Evolutionary conservation across 2,113 vertebrate species (phyloP).

Genomic region (Arizona elegans): DNA sequence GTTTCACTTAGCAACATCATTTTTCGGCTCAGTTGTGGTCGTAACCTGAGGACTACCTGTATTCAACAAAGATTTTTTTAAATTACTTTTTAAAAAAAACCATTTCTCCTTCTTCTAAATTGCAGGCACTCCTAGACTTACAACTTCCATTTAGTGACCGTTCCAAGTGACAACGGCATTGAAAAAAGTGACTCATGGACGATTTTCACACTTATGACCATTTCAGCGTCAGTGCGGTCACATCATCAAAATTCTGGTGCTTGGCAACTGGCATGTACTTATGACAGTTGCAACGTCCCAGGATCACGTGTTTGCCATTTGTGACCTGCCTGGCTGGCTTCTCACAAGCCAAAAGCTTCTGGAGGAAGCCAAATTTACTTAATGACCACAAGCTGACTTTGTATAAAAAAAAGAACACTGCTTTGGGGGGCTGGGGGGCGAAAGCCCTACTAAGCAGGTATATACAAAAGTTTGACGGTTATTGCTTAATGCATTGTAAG

Average conservation of each 20-base stretch:
- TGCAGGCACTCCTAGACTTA: neutral
- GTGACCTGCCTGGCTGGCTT: neutral
- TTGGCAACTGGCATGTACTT: neutral
- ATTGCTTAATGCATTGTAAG: too few species aligned
- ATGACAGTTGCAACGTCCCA: accelerated
- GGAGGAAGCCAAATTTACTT: neutral
- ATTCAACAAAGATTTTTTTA: neutral
- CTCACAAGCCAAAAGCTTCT: neutral
- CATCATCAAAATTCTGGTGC: neutral
- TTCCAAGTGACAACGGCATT: neutral
- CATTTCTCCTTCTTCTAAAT: neutral
- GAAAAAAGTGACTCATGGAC: neutral
- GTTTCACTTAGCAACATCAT: too few species aligned
- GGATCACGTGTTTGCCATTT: neutral
- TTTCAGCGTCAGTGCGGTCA: neutral
- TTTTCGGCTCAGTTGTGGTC: too few species aligned
- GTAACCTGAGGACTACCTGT: neutral
- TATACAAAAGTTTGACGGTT: too few species aligned
- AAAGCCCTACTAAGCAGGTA: too few species aligned
- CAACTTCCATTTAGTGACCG: neutral
- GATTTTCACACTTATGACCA: neutral
- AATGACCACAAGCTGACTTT: neutral
- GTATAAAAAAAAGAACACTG: too few species aligned
- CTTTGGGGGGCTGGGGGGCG: too few species aligned
- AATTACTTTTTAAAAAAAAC: neutral